These are phyloP conservation scores for Colaptes auratus DNA, from an alignment of 2,113 vertebrate species.

Conservation along the genomic window DNA sequence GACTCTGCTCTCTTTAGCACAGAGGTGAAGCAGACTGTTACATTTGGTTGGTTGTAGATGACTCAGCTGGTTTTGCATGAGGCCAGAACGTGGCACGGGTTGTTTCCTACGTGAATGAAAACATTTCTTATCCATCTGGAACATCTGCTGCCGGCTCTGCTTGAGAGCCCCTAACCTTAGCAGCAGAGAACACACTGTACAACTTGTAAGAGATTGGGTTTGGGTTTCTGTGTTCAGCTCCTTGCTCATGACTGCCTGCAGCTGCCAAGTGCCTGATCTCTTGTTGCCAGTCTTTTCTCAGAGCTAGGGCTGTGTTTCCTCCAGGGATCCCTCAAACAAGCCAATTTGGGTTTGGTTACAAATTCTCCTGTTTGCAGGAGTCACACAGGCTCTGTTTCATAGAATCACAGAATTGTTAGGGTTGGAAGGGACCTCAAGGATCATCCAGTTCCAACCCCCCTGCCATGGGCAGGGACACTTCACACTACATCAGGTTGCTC, in stretches of 20 bases:
- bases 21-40: background rate
- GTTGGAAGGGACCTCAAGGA: no score
- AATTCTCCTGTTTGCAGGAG: background rate
- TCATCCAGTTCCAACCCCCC: no score
- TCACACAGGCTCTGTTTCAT: background rate
- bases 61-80: background rate
- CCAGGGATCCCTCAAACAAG: background rate
- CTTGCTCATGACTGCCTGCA: background rate
- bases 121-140: background rate
- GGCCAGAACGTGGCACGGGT: background rate
- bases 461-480: no score
- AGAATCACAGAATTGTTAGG: no score
- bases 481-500: no score
- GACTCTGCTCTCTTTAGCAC: background rate
- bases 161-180: background rate
- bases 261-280: slow-evolving; percentile 52
- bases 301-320: background rate
- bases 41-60: background rate
- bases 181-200: background rate
- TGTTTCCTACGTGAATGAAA: background rate
- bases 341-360: background rate
- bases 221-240: background rate
- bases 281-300: background rate
- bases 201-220: background rate
- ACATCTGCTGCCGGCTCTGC: background rate